A percentile compares a stretch with the other conserved stretches of the same genome.
Conservation (phyloP, 2,888 invertebrate species). For the Mesorhabditis belari region DNA sequence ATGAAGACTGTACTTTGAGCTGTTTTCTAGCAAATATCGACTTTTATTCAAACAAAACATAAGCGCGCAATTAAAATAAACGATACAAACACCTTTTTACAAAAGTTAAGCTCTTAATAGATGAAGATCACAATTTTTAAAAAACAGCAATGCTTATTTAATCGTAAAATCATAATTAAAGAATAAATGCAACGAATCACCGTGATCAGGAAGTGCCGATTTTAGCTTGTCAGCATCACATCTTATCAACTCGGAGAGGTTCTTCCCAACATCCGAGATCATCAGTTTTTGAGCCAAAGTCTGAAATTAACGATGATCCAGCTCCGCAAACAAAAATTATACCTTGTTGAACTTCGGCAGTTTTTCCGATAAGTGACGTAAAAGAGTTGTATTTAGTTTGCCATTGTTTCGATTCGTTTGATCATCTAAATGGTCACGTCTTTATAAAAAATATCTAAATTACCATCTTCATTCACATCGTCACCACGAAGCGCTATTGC, state of each 20-base stretch:
- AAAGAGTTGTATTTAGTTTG: not conserved
- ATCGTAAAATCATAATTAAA: not conserved
- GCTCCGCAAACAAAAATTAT: no score
- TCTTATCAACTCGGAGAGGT: not conserved
- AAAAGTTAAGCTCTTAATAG: no score
- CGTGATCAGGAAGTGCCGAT: not conserved
- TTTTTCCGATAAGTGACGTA: not conserved
- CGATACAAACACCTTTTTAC: no score
- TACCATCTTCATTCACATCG: not conserved
- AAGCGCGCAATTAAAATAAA: no score
- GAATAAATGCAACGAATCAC: not conserved
- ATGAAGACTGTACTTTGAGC: no score
- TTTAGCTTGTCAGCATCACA: not conserved
- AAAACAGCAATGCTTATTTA: no score
- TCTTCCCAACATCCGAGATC: not conserved
- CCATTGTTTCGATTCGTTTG: no score
- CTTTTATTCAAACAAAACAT: no score
- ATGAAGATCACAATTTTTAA: no score
- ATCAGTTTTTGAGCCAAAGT: not conserved
- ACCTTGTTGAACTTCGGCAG: not conserved
- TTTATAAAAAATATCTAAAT: no score
- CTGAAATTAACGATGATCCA: not conserved
- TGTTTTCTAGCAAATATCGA: no score
- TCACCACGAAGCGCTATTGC: not conserved
- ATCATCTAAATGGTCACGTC: no score